Evolutionary conservation across 2,113 vertebrate species (phyloP).

Genomic region (Pagrus major): DNA sequence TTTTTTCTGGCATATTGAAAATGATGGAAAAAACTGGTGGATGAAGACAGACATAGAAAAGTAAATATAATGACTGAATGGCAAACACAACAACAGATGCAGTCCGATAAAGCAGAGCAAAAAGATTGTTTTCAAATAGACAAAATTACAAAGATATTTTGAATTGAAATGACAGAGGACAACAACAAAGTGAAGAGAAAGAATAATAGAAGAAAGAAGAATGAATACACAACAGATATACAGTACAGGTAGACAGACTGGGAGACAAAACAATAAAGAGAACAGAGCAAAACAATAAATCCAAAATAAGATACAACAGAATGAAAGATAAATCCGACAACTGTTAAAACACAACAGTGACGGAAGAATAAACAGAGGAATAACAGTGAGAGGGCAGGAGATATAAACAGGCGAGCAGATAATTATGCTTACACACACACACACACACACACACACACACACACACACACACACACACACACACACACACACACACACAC

Average conservation of each 20-base stretch:
- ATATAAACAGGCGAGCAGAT: not conserved
- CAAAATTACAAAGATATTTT: not conserved
- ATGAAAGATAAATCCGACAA: not conserved
- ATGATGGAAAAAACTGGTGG: not conserved
- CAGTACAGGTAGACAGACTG: not conserved
- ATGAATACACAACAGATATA: not conserved
- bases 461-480: not conserved
- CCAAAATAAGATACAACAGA: not conserved
- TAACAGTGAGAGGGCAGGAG: not conserved
- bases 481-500: not conserved
- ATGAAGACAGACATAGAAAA: not conserved
- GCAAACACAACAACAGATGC: not conserved
- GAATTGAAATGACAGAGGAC: not conserved
- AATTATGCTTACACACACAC: not conserved
- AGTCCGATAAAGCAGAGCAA: not conserved
- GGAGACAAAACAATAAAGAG: not conserved
- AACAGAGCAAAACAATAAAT: not conserved
- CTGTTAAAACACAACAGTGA: slow-evolving; percentile 7
- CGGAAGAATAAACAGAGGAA: not conserved
- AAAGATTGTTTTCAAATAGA: not conserved
- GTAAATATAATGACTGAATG: not conserved
- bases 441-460: not conserved
- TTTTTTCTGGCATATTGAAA: not conserved
- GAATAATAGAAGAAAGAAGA: no score
- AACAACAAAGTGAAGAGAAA: not conserved